phyloP scores from a whole-genome alignment of 2,113 vertebrate genomes.

The Zingel zingel region DNA sequence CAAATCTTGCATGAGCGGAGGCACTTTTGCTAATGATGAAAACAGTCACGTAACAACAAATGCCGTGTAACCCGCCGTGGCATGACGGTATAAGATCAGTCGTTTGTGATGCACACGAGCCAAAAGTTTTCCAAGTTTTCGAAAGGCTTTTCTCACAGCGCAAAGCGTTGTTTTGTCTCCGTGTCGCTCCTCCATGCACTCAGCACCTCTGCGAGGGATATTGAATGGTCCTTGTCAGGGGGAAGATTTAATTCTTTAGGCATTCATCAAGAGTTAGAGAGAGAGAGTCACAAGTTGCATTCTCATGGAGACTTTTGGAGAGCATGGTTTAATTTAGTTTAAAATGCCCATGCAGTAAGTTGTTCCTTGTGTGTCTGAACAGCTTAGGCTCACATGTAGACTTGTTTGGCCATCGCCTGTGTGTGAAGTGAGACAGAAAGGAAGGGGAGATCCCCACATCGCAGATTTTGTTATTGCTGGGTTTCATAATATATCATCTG shows the following conservation, averaged over 20 bases:
- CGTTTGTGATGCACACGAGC: not conserved
- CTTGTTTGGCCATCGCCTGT: slow-evolving; percentile 49
- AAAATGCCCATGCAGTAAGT: slow-evolving; percentile 52
- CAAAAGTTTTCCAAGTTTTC: slow-evolving; percentile 17
- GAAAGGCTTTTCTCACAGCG: slow-evolving; percentile 16
- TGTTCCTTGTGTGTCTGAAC: slow-evolving; percentile 65
- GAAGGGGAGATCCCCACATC: slow-evolving; percentile 62
- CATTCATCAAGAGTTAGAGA: slow-evolving; percentile 41
- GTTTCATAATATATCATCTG: slow-evolving; percentile 68
- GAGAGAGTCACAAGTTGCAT: slow-evolving; percentile 31
- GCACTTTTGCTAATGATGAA: slow-evolving; percentile 57
- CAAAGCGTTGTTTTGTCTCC: slow-evolving; percentile 38
- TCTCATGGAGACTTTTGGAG: slow-evolving; percentile 46
- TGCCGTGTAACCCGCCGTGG: not conserved
- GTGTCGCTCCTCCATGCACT: slow-evolving; percentile 17
- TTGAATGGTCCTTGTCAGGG: slow-evolving; percentile 25
- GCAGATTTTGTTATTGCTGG: slow-evolving; percentile 58
- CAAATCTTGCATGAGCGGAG: slow-evolving; percentile 72
- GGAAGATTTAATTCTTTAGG: slow-evolving; percentile 38
- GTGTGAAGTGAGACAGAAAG: slow-evolving; percentile 67
- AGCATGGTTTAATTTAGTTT: slow-evolving; percentile 61
- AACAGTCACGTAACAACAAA: slow-evolving; percentile 47
- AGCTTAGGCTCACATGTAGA: slow-evolving; percentile 42
- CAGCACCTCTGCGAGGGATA: slow-evolving; percentile 48
- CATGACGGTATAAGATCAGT: slow-evolving; percentile 1